Percentiles rank a stretch among this genome's conserved stretches.
phyloP scores from a whole-genome alignment of 2,888 invertebrate species.

The Meiosimyza platycephala region DNA sequence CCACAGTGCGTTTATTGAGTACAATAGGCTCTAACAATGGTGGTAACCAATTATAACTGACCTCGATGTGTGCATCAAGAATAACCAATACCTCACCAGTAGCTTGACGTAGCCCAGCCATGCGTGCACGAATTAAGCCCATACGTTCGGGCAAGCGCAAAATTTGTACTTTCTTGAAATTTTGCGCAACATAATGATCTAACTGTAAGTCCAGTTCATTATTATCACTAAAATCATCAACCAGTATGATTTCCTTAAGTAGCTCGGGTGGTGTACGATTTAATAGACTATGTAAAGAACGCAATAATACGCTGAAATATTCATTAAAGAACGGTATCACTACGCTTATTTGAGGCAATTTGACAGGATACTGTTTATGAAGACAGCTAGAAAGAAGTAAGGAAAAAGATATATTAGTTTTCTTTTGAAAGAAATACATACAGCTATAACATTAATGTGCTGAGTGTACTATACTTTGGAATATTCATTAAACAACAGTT shows the following conservation, averaged over 20 bases:
- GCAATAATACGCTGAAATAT: slow-evolving; percentile 87
- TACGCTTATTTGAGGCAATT: slow-evolving; percentile 82
- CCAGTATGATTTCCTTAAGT: slow-evolving; percentile 89
- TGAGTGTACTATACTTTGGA: no score
- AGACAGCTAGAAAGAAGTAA: slow-evolving; percentile 52
- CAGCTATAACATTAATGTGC: no score
- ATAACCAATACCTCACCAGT: slow-evolving; percentile 86
- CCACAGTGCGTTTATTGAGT: slow-evolving; percentile 83
- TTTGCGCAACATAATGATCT: slow-evolving; percentile 78
- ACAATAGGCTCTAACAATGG: slow-evolving; percentile 93
- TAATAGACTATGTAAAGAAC: slow-evolving; percentile 84
- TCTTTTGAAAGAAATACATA: no score
- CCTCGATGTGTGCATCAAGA: slow-evolving; percentile 92
- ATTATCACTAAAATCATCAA: slow-evolving; percentile 88
- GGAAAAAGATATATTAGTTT: slow-evolving; percentile 13
- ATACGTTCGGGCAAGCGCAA: slow-evolving; percentile 79
- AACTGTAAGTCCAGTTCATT: slow-evolving; percentile 77
- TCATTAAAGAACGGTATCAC: slow-evolving; percentile 96
- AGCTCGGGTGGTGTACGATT: slow-evolving; percentile 85
- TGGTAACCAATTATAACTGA: slow-evolving; percentile 92
- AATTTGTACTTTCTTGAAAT: slow-evolving; percentile 81
- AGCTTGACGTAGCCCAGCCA: slow-evolving; percentile 85
- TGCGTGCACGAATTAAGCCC: slow-evolving; percentile 88
- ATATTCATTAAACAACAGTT: background rate
- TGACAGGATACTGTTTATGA: slow-evolving; percentile 55